A percentile compares a stretch with the other conserved stretches of the same genome.
Evolutionary conservation across 2,113 vertebrate species (phyloP).

Genomic region (Sinocyclocheilus grahami): DNA sequence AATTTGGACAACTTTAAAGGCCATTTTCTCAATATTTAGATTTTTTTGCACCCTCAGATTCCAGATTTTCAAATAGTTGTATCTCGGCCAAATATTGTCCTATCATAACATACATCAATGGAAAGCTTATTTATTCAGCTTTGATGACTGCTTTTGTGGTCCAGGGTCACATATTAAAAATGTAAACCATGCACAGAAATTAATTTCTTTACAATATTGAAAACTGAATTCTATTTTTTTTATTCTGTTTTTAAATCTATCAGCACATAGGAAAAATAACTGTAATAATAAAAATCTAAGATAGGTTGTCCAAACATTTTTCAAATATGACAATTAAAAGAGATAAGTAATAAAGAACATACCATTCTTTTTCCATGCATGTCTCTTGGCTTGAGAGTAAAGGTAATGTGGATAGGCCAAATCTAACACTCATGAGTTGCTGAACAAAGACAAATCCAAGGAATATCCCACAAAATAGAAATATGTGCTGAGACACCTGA

Average conservation of each 20-base stretch:
- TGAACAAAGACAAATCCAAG: constrained; percentile 15
- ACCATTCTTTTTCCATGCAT: neutral
- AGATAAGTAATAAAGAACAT: neutral
- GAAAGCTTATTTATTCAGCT: too few species aligned
- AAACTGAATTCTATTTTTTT: neutral
- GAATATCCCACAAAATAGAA: neutral
- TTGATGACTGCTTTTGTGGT: too few species aligned
- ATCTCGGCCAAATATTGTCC: too few species aligned
- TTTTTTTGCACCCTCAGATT: too few species aligned
- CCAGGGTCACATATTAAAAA: neutral
- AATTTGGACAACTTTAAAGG: too few species aligned
- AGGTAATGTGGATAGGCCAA: neutral
- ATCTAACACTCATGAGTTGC: neutral
- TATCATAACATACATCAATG: too few species aligned
- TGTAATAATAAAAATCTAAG: neutral
- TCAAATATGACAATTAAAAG: neutral
- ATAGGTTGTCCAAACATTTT: neutral
- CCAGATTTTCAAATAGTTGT: too few species aligned
- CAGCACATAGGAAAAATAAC: neutral
- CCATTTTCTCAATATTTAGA: too few species aligned
- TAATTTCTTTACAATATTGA: neutral
- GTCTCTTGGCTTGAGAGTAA: neutral
- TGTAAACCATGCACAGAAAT: neutral
- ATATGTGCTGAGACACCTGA: neutral
- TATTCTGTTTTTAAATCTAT: neutral